These are phyloP conservation scores for Chymomyza procnemis DNA, from an alignment of 2,888 invertebrate species.

Conservation along the genomic window DNA sequence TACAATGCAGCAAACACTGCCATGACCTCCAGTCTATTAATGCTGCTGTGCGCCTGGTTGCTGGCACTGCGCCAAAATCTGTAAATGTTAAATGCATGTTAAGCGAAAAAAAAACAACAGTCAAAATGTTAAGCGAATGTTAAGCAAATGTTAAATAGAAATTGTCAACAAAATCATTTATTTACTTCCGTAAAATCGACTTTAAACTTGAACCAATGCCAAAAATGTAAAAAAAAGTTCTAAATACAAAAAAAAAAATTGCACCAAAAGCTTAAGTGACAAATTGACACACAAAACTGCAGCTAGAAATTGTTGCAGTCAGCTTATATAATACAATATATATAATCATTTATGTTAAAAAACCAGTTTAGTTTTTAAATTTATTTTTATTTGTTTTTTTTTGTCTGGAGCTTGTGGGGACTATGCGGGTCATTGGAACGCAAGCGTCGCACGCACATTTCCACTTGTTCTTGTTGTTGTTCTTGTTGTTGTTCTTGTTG, in stretches of 20 bases:
- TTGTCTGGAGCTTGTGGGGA: background rate
- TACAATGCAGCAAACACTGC: conserved; percentile 82
- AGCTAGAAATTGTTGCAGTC: background rate
- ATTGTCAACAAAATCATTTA: conserved; percentile 14
- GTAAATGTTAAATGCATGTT: conserved; percentile 13
- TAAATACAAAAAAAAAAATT: conserved; percentile 32
- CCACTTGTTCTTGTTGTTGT: conserved; percentile 32
- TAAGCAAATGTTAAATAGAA: conserved; percentile 19
- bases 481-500: too few relatives aligned
- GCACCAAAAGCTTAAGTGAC: conserved; percentile 7
- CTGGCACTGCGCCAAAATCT: background rate
- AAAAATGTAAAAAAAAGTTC: conserved; percentile 52
- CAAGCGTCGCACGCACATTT: conserved; percentile 70
- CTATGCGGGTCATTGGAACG: conserved; percentile 72
- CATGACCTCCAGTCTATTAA: conserved; percentile 2
- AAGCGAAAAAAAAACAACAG: conserved; percentile 17
- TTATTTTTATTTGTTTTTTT: background rate
- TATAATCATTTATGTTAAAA: background rate
- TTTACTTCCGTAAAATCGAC: conserved; percentile 50
- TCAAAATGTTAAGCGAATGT: conserved; percentile 19
- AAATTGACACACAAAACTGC: conserved; percentile 15
- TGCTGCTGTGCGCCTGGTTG: conserved; percentile 3
- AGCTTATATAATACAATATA: background rate
- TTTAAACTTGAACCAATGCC: conserved; percentile 72
- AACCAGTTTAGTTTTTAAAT: conserved; percentile 29